Base-by-base conservation (phyloP, 2,888 invertebrate genomes). In the Diloba caeruleocephala region DNA sequence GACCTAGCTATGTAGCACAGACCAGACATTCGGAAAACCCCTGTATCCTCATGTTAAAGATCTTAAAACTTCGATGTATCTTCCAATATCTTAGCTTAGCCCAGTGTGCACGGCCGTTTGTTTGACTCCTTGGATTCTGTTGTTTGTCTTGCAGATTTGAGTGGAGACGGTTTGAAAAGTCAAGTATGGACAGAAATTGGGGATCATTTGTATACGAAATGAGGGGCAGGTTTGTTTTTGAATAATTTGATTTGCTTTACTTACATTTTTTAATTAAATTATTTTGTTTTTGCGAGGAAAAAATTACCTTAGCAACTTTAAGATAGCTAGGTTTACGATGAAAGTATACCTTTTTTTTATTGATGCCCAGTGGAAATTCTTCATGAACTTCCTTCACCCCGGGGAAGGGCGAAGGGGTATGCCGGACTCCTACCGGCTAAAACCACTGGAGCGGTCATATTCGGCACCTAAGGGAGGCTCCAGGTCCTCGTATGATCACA, bases 131-230 rank as follows among this genome's bases (percentile, higher is more conserved):
- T 50, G 41, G 48, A 55, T 54, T 63, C 46, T 25, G 41, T 54
- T 75, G 53, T 74, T 75, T 74, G 65, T 68, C 49, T 71, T 71
- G 56, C 55, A 56, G 56, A 74, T 67, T 74, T 59, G 74, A 74
- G 53, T 44, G 44, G 50, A 42, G 44, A 28, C 21, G 33, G 12
- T 37, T 61, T 60, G 42, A 38, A 60, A 62, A 67, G 51, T 72
- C 55, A 59, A 54, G 53, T 37, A 46, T 51, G 41, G 51, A 50
- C 51, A 34, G 45, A 68, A 62, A 50, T 52, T 34, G 54, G 48
- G 51, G 45, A 28, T 42, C 42, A 39, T 49, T 36, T 41, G 44
- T 69, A 50, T 71, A 69, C 56, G 21, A 36, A 51, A 51, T 54
- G 60, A 61, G 65, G 65, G 62, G 51, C 41, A 49, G 52, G 34